Conservation (phyloP, 2,888 invertebrate genomes). For the Ennomos quercinarius region DNA sequence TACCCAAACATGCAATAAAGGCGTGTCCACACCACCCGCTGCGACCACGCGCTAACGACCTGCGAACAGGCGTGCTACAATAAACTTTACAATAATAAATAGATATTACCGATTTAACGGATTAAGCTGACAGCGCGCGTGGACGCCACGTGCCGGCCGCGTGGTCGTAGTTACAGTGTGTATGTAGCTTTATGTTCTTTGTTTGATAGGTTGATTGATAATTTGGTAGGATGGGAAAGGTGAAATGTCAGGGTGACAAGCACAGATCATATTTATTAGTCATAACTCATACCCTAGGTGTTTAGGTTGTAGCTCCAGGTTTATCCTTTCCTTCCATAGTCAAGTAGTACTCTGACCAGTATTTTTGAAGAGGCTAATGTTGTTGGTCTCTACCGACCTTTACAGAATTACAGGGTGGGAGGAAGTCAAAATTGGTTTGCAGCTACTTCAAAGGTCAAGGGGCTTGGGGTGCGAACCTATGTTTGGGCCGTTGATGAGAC, state of each 20-base stretch:
- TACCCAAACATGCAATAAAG: constrained; percentile 52
- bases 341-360: too few relatives aligned
- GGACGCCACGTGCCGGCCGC: constrained; percentile 39
- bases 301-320: too few relatives aligned
- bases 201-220: constrained; percentile 29
- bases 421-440: too few relatives aligned
- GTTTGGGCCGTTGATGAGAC: too few relatives aligned
- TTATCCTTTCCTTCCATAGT: too few relatives aligned
- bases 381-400: too few relatives aligned
- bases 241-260: constrained; percentile 27
- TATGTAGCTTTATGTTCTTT: constrained; percentile 47
- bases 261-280: not conserved
- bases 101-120: constrained; percentile 74
- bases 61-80: constrained; percentile 54
- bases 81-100: constrained; percentile 60
- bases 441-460: too few relatives aligned
- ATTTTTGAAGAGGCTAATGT: too few relatives aligned
- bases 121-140: constrained; percentile 58
- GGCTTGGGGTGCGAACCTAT: too few relatives aligned
- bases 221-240: constrained; percentile 28
- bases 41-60: constrained; percentile 58
- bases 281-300: too few relatives aligned
- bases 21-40: constrained; percentile 60
- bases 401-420: too few relatives aligned
- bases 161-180: constrained; percentile 39